Conservation (phyloP, 2,888 invertebrate genomes). For the Catonia carolina region DNA sequence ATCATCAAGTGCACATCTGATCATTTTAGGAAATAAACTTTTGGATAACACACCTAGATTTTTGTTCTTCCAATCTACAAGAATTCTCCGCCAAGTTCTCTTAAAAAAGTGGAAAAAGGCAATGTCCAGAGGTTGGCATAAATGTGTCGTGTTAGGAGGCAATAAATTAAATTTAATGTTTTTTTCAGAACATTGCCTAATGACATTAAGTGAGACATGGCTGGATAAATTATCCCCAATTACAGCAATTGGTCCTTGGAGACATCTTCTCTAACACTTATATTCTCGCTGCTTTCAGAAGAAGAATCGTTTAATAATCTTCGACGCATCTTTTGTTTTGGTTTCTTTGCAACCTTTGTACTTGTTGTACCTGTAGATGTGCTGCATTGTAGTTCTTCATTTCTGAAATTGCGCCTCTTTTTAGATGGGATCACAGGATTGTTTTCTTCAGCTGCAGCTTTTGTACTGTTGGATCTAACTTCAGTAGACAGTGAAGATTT, state of each 20-base stretch:
- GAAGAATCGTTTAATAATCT: too few species aligned
- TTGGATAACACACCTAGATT: background rate
- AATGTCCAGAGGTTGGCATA: constrained; percentile 4
- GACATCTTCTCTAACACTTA: too few species aligned
- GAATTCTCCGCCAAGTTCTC: constrained; percentile 4
- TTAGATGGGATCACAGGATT: too few species aligned
- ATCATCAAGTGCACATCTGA: background rate
- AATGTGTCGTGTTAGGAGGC: constrained; percentile 9
- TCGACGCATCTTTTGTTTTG: too few species aligned
- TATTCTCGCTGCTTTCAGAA: too few species aligned
- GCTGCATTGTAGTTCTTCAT: too few species aligned
- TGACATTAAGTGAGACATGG: background rate
- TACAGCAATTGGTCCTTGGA: background rate
- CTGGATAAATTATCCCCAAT: constrained; percentile 3
- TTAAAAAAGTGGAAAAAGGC: constrained; percentile 5
- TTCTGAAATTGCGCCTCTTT: too few species aligned
- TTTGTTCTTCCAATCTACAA: constrained; percentile 7
- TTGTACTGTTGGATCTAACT: too few species aligned
- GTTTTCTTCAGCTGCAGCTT: too few species aligned
- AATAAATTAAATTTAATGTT: constrained; percentile 5
- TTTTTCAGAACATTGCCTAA: background rate
- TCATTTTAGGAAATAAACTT: constrained; percentile 1
- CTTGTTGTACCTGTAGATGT: too few species aligned
- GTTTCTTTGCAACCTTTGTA: too few species aligned
- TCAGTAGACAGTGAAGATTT: too few species aligned